These are phyloP conservation scores for Pseudomyrmex dendroicus DNA, from an alignment of 1,140 invertebrate genomes.

Conservation along the genomic window DNA sequence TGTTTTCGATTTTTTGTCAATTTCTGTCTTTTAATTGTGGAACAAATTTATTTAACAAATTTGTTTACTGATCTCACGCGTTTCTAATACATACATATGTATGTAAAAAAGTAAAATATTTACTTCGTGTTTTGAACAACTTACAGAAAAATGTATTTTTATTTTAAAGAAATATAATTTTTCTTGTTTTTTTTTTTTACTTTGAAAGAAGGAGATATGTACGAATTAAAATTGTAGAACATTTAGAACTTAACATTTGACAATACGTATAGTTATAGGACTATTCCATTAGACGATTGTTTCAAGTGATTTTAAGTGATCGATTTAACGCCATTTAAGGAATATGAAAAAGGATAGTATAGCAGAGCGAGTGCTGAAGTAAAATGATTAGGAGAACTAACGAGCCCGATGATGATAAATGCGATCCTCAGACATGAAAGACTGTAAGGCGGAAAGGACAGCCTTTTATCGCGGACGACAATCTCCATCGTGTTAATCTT, in stretches of 20 bases:
- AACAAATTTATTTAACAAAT: neutral
- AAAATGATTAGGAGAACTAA: constrained; percentile 11
- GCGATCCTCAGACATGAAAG: neutral
- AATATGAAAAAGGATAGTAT: neutral
- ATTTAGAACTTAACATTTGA: constrained; percentile 2
- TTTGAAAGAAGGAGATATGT: neutral
- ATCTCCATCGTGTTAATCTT: constrained; percentile 59
- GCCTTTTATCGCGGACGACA: constrained; percentile 66
- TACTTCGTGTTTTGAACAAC: neutral
- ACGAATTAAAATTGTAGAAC: neutral
- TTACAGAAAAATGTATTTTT: neutral
- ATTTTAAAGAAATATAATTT: neutral
- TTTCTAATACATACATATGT: neutral
- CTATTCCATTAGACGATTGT: neutral
- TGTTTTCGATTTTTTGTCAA: neutral
- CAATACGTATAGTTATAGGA: constrained; percentile 11
- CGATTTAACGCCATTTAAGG: constrained; percentile 5
- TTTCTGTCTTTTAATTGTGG: neutral
- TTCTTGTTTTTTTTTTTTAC: neutral
- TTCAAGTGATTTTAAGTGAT: neutral
- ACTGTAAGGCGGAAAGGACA: neutral
- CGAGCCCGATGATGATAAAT: constrained; percentile 12
- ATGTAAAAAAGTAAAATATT: neutral
- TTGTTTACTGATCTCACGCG: neutral
- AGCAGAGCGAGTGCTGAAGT: neutral